Percentiles rank a stretch among this genome's conserved stretches.
These are phyloP conservation scores for Plectus sambesii DNA, from an alignment of 1,140 invertebrate genomes.

Conservation along the genomic window DNA sequence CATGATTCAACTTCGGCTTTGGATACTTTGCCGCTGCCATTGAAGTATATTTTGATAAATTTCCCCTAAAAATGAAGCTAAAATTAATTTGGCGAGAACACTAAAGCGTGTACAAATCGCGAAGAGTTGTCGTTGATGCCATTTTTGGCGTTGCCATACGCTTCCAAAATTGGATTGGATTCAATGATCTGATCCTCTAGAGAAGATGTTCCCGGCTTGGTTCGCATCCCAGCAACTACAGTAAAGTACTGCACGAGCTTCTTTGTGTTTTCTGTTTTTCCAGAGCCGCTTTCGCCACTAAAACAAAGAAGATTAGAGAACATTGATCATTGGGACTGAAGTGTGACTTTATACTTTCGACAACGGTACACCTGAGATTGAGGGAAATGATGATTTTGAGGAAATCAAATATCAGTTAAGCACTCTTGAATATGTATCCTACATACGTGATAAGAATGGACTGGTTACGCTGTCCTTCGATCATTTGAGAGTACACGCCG, in stretches of 20 bases:
- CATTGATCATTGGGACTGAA: too few relatives aligned
- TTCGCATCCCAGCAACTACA: slow-evolving; percentile 12
- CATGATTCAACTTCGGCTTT: slow-evolving; percentile 99
- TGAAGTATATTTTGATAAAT: slow-evolving; percentile 99
- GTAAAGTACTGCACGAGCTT: slow-evolving; percentile 59
- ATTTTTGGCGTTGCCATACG: slow-evolving; percentile 69
- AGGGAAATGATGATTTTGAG: not conserved
- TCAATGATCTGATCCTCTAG: slow-evolving; percentile 89
- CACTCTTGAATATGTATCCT: too few relatives aligned
- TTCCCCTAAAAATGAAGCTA: slow-evolving; percentile 52
- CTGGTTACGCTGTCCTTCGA: slow-evolving; percentile 90
- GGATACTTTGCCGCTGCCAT: slow-evolving; percentile 91
- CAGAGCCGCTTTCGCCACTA: slow-evolving; percentile 95
- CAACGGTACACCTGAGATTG: slow-evolving; percentile 1
- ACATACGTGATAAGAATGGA: slow-evolving; percentile 93
- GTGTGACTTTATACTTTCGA: too few relatives aligned
- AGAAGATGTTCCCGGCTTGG: slow-evolving; percentile 12
- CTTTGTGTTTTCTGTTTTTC: slow-evolving; percentile 99
- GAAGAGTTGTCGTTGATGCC: slow-evolving; percentile 66
- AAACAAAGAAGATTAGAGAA: too few relatives aligned
- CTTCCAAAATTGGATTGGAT: slow-evolving; percentile 72
- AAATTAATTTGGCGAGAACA: not conserved
- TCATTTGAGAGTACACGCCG: slow-evolving; percentile 90
- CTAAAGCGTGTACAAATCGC: slow-evolving; percentile 63
- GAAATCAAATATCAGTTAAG: slow-evolving; percentile 45